These are phyloP conservation scores for Drosophila crucigera DNA, from an alignment of 2,888 invertebrate genomes.

Conservation along the genomic window DNA sequence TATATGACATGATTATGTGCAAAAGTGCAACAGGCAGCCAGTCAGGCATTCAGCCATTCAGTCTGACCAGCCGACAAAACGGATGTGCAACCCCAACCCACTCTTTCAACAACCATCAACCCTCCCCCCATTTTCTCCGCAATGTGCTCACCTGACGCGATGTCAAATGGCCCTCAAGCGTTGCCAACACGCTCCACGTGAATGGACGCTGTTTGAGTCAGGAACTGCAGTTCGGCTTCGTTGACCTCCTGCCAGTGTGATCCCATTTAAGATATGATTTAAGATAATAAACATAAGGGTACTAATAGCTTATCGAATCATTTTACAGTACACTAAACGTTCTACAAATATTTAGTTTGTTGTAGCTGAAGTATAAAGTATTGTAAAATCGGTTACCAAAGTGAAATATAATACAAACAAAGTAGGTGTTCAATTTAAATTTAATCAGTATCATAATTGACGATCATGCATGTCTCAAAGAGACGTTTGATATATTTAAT, in stretches of 20 bases:
- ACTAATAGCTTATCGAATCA: neutral
- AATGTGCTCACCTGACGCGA: slow-evolving; percentile 29
- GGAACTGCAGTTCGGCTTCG: slow-evolving; percentile 54
- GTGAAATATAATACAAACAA: too few species aligned
- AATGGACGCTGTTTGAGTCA: slow-evolving; percentile 17
- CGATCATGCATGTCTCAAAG: too few species aligned
- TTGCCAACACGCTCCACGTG: slow-evolving; percentile 19
- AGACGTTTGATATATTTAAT: too few species aligned
- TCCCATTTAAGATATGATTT: slow-evolving; percentile 14
- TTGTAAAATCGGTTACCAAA: too few species aligned
- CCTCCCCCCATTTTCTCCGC: neutral
- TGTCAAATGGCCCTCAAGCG: slow-evolving; percentile 57
- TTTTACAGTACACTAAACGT: neutral
- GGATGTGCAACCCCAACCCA: slow-evolving; percentile 9
- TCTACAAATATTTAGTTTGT: neutral
- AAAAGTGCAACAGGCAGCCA: slow-evolving; percentile 75
- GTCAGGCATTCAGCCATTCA: slow-evolving; percentile 21
- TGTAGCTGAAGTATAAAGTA: too few species aligned
- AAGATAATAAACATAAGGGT: neutral
- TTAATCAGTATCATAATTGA: too few species aligned
- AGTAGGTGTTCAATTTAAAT: too few species aligned
- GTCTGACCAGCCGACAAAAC: slow-evolving; percentile 13
- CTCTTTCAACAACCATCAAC: neutral
- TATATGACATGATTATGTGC: slow-evolving; percentile 82
- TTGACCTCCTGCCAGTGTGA: slow-evolving; percentile 48